Evolutionary conservation across 2,113 vertebrate genomes (phyloP), one percentile per base, ranked within the genome.

Genomic region (Cynopterus brachyotis): DNA sequence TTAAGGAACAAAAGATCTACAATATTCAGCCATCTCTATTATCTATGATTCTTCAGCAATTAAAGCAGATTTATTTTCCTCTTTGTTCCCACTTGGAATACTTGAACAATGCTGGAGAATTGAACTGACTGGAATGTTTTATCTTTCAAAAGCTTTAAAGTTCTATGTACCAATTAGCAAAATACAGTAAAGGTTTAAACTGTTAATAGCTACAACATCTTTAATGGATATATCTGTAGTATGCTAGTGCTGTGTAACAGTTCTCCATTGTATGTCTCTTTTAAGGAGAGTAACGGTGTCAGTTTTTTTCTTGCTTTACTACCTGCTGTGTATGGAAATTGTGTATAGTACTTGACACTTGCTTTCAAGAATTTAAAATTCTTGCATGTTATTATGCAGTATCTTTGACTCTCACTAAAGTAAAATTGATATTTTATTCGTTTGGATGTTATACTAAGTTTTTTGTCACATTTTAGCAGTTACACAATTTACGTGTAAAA

Each of bases 241-340:
- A 96, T 94, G 78, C 91, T 92, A 96, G 98, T 57, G n/a, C 98
- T 98, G 90, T 98, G 53, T 97, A 98, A 93, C 97, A 97, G 97
- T 98, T 98, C 95, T 94, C 96, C 97, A 96, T 98, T 98, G 97
- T 98, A 94, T 96, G 97, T 95, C 97, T 96, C 96, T 94, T 97
- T 97, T 98, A 97, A 97, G 73, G 40, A 98, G 92, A 96, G 97
- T 97, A 98, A 97, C 97, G 98, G 82, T 98, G 98, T 98, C 97
- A 94, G 69, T 97, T 97, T 98, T 98, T 98, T 98, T 98, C 98
- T 97, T 97, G 95, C 96, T 92, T 95, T 92, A 82, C 98, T 98
- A 98, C 98, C 98, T 98, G 98, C 98, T 98, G 98, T 96, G 98
- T 98, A 96, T 98, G 96, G 98, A 98, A 97, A 98, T 98, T 97